phyloP scores from a whole-genome alignment of 2,888 invertebrate species.

The Nemurella pictetii region DNA sequence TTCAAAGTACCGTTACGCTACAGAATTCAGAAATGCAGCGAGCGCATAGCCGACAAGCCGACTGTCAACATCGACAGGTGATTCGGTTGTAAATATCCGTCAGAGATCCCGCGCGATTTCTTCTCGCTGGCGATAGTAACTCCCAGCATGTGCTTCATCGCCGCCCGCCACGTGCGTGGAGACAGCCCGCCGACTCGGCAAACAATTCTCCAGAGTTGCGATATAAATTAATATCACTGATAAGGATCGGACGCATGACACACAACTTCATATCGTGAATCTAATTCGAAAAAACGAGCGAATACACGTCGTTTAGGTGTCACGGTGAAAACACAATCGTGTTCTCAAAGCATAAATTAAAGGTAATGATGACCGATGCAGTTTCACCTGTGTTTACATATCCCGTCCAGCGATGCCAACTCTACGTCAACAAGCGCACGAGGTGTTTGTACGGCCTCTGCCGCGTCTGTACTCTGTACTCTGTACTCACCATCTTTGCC shows the following conservation, averaged over 20 bases:
- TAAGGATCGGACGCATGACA: too few species aligned
- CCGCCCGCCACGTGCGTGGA: too few species aligned
- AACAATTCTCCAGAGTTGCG: not conserved
- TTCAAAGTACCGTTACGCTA: not conserved
- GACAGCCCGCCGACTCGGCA: not conserved
- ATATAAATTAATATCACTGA: not conserved
- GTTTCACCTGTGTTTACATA: not conserved
- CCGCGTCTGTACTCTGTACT: not conserved
- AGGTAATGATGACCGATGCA: not conserved
- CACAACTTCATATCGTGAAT: too few species aligned
- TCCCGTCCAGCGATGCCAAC: not conserved
- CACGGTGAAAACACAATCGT: not conserved
- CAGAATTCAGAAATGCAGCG: too few species aligned
- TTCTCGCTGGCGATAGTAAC: too few species aligned
- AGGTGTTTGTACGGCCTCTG: not conserved
- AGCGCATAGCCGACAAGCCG: not conserved
- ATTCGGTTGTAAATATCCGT: not conserved
- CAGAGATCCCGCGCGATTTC: too few species aligned
- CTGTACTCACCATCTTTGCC: conserved; percentile 3
- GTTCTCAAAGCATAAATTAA: not conserved
- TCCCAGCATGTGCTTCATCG: too few species aligned
- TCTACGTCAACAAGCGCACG: not conserved
- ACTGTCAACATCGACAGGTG: not conserved
- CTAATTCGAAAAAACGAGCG: too few species aligned
- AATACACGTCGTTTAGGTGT: not conserved